phyloP scores from a whole-genome alignment of 1,140 invertebrate genomes.

The Heliconius eleuchia region DNA sequence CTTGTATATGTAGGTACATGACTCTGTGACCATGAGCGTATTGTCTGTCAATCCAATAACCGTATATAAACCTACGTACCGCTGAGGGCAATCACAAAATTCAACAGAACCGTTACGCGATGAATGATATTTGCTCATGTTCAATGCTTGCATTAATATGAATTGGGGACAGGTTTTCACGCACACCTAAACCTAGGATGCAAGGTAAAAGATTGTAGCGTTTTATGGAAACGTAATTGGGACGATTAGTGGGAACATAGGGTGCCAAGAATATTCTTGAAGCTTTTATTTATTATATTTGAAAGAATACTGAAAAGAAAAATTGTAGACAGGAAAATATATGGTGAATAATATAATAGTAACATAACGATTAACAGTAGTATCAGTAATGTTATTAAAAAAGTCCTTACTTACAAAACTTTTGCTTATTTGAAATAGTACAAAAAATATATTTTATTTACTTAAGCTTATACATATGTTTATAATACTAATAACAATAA shows the following conservation, averaged over 20 bases:
- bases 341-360: too few relatives aligned
- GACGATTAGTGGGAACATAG: too few relatives aligned
- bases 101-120: conserved; percentile 39
- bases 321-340: too few relatives aligned
- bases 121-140: conserved; percentile 42
- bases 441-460: too few relatives aligned
- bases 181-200: background rate
- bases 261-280: background rate
- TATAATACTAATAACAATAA: background rate
- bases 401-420: too few relatives aligned
- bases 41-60: background rate
- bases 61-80: conserved; percentile 13
- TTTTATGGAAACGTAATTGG: background rate
- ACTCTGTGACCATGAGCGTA: background rate
- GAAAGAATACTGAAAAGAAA: too few relatives aligned
- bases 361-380: too few relatives aligned
- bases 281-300: too few relatives aligned
- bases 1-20: background rate
- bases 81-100: conserved; percentile 38
- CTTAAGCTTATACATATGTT: too few relatives aligned
- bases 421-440: too few relatives aligned
- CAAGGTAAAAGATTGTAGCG: background rate
- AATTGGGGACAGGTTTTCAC: conserved; percentile 42
- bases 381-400: too few relatives aligned
- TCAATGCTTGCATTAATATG: conserved; percentile 42